phyloP scores from a whole-genome alignment of 2,113 vertebrate species.

The Sialia sialis region DNA sequence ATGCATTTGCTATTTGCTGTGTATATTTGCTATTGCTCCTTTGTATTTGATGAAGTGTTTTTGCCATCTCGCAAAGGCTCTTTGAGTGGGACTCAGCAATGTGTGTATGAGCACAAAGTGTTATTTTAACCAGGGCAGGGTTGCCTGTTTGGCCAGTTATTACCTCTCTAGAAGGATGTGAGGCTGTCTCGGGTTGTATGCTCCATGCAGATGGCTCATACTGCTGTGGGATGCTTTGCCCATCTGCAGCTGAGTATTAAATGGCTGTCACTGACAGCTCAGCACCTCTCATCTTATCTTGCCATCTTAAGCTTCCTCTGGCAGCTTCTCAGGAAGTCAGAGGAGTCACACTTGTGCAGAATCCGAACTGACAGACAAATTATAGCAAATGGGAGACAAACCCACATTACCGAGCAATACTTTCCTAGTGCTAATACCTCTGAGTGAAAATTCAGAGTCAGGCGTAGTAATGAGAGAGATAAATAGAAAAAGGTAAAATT shows the following conservation, averaged over 20 bases:
- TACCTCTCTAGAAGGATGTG: not conserved
- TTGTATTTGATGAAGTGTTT: constrained; percentile 2
- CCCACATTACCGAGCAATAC: not conserved
- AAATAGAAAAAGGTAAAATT: not conserved
- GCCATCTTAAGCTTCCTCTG: not conserved
- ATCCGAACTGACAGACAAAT: not conserved
- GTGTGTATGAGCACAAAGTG: not conserved
- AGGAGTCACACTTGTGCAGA: not conserved
- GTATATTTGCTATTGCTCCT: not conserved
- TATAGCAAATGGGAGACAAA: not conserved
- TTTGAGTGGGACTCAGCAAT: not conserved
- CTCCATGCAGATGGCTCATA: not conserved
- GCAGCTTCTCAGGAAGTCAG: not conserved
- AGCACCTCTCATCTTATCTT: not conserved
- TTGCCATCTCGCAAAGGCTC: not conserved
- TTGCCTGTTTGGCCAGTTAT: not conserved
- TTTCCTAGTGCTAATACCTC: not conserved
- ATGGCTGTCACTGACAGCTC: not conserved
- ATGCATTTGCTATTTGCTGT: constrained; percentile 5
- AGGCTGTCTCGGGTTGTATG: not conserved
- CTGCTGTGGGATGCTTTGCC: not conserved
- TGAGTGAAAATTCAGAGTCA: not conserved
- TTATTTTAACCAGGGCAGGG: not conserved
- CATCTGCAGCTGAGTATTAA: not conserved
- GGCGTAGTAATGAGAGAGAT: not conserved